A percentile compares a stretch with the other conserved stretches of the same genome.
Evolutionary conservation across 2,113 vertebrate genomes (phyloP).

Genomic region (Tragelaphus strepsiceros): DNA sequence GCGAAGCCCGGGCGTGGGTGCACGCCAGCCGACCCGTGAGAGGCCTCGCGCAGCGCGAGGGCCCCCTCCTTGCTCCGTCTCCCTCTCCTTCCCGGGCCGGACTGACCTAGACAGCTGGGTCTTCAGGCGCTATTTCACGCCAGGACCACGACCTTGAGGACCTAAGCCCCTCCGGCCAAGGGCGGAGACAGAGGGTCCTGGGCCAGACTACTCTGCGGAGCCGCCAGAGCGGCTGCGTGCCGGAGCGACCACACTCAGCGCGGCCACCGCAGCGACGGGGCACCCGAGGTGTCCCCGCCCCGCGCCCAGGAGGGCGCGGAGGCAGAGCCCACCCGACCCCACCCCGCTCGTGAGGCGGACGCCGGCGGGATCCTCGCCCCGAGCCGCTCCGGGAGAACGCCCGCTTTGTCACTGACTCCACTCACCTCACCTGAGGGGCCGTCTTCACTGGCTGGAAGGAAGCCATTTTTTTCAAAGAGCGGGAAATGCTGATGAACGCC

Average conservation of each 20-base stretch:
- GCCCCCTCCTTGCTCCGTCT: rapidly evolving
- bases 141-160: too few relatives aligned
- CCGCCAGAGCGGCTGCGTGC: neutral
- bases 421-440: neutral
- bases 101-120: rapidly evolving
- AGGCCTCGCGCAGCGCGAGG: neutral
- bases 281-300: neutral
- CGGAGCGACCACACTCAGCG: rapidly evolving
- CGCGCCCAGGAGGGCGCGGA: too few relatives aligned
- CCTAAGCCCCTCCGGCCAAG: neutral
- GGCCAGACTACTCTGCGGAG: rapidly evolving
- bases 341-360: rapidly evolving
- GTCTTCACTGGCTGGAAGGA: neutral
- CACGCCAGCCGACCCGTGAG: rapidly evolving
- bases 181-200: neutral
- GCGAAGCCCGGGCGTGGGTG: rapidly evolving
- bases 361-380: too few relatives aligned
- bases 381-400: neutral
- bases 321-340: neutral
- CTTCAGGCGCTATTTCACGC: neutral
- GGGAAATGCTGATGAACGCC: rapidly evolving
- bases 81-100: neutral
- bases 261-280: too few relatives aligned
- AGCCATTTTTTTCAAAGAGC: neutral
- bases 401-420: neutral